Conservation (phyloP, 2,797 vertebrate genomes). For the Lophius americanus region DNA sequence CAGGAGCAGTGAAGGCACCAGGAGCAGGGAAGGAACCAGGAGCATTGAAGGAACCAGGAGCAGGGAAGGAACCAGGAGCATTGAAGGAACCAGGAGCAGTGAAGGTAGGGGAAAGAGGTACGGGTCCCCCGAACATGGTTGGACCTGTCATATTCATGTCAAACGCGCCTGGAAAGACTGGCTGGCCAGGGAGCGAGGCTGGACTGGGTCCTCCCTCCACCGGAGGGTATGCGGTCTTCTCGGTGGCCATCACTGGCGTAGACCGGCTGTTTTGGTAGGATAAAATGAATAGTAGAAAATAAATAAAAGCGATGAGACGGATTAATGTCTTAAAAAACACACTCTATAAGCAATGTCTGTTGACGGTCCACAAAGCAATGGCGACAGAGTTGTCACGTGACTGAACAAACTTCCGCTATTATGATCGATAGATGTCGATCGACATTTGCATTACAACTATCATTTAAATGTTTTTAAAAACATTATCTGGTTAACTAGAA, state of each 20-base stretch:
- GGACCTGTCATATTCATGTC: slow-evolving; percentile 18
- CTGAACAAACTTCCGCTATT: slow-evolving; percentile 32
- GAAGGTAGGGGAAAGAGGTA: neutral
- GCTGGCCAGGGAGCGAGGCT: slow-evolving; percentile 7
- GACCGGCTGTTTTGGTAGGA: neutral
- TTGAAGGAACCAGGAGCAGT: slow-evolving; percentile 21
- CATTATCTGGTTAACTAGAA: neutral
- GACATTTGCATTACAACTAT: neutral
- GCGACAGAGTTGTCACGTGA: slow-evolving; percentile 14
- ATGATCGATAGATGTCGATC: neutral
- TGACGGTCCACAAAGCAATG: neutral
- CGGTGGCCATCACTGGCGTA: slow-evolving; percentile 54
- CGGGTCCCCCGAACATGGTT: slow-evolving; percentile 28
- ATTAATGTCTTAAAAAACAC: neutral
- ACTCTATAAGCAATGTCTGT: neutral
- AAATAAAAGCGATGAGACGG: neutral
- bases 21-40: no score
- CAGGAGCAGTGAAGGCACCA: neutral
- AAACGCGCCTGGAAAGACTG: slow-evolving; percentile 35
- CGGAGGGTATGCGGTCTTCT: slow-evolving; percentile 40
- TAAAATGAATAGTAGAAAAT: neutral
- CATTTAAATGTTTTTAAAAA: neutral
- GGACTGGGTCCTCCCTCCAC: slow-evolving; percentile 16
- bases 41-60: slow-evolving; percentile 14
- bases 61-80: slow-evolving; percentile 24